These are phyloP conservation scores for Tolmerus cingulatus DNA, from an alignment of 2,888 invertebrate species.

Conservation along the genomic window DNA sequence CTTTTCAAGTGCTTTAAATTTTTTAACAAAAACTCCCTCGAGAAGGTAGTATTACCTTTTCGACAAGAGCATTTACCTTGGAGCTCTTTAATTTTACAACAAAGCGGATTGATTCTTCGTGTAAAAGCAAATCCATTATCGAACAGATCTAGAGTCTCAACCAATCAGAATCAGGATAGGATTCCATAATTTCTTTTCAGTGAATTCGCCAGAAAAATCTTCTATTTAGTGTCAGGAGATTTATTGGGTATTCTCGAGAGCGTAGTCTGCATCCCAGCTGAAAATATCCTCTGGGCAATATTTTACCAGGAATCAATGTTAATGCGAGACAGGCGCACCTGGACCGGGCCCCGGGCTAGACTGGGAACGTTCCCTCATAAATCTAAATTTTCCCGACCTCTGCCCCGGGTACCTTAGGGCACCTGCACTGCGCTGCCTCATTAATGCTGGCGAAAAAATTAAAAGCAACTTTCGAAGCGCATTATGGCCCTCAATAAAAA, in stretches of 20 bases:
- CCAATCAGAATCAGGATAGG: not conserved
- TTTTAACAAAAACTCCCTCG: not conserved
- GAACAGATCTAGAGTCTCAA: not conserved
- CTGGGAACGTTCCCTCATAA: not conserved
- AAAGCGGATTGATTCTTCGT: not conserved
- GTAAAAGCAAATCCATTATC: not conserved
- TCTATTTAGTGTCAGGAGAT: not conserved
- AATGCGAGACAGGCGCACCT: not conserved
- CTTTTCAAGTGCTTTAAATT: not conserved
- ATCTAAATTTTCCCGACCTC: not conserved
- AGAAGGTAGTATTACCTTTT: not conserved
- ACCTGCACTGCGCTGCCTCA: not conserved
- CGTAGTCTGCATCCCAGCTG: not conserved
- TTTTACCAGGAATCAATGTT: not conserved
- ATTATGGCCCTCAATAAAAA: not conserved
- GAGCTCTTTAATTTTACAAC: not conserved
- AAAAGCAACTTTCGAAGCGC: not conserved
- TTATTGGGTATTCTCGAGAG: not conserved
- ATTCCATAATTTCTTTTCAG: not conserved
- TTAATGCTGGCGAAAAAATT: not conserved
- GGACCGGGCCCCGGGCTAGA: not conserved
- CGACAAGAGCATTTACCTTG: not conserved
- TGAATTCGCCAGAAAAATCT: not conserved
- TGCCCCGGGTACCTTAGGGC: not conserved
- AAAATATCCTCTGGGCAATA: not conserved